Base-by-base conservation (phyloP, 2,888 invertebrate genomes). In the Sialis fuliginosa region DNA sequence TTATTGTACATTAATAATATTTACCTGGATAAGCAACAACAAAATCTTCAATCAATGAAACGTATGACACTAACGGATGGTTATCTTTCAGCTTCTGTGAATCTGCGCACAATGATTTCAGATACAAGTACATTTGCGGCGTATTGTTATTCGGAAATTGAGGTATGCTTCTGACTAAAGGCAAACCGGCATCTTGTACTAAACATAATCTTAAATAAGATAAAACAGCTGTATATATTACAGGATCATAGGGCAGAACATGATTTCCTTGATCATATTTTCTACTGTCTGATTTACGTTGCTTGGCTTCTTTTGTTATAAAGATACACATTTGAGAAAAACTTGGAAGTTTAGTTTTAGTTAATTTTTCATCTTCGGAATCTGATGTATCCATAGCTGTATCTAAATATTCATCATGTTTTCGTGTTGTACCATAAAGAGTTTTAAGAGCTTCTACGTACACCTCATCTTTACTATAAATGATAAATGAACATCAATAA, bases 141-240 rank as follows among this genome's bases (percentile, higher is more conserved):
- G 80, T 75, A 54, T 67, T 71, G 56, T 70, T 77, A 60, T 70
- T 78, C 8, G 76, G 81, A 61, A 77, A 81, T 56, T 68, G 73
- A 62, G 59, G 66, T 65, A 62, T 71, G 63, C 56, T 65, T 58
- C 52, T 70, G 52, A 47, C 71, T 62, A 58, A 73, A 64, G 56
- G 75, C 68, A 63, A 72, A 64, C 74, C 70, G 33, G 77, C 68
- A 57, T 69, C 69, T 58, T 69, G 67, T 58, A 84, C 79, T 42
- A 92, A 66, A 55, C 90, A 90, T 61, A 85, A 71, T 6, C 90
- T 74, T 53, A 89, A 66, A 63, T 89, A 92, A 13, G 81, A 71
- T 13, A 91, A 67, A 46, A 85, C 77, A 83, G 90, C 84, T 52
- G 77, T 75, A 63, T 80, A 87, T 10, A 81, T 76, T 39, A 71